Base-by-base conservation (phyloP, 2,888 invertebrate species). In the Mylabris sibirica region DNA sequence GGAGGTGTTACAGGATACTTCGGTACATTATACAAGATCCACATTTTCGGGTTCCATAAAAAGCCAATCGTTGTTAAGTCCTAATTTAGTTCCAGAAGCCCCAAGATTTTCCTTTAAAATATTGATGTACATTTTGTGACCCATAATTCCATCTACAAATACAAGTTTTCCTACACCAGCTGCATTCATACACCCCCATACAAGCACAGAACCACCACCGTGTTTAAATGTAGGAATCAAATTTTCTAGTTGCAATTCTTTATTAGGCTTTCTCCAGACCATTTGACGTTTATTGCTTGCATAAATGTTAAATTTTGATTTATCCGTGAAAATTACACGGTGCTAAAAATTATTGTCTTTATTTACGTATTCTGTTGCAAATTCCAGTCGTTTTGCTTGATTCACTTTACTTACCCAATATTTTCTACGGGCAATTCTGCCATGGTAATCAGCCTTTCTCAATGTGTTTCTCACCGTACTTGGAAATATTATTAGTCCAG, bases 181-280 rank as follows among this genome's bases (percentile, higher is more conserved):
- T n/a, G 41, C 41, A 38, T 12, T n/a, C n/a, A n/a, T n/a, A 5
- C 41, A 44, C 4, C 76, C 74, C 75, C 76, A 77, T 38, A n/a
- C n/a, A n/a, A n/a, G n/a, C 12, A 38, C 38, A 12, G 38, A 24
- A 77, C 72, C 71, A 74, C 74, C 75, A 22, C 75, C 76, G 64
- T 77, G 76, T 63, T 79, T 78, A 0, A 79, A 72, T 14, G 75
- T 76, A 22, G 73, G 66, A 11, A 26, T 49, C 9, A 76, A 44
- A 53, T 76, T 72, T 60, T 74, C 68, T 57, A 63, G 35, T 14
- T 74, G 30, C 5, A 75, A 44, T 35, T 74, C 74, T n/a, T 69
- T 66, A 66, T 75, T 74, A 53, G 49, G 57, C 69, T 68, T 74
- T 63, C 74, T 64, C 71, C 70, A 75, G 14, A 76, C 72, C 59